Base-by-base conservation (phyloP, 2,797 vertebrate species). In the Cyprinella venusta region DNA sequence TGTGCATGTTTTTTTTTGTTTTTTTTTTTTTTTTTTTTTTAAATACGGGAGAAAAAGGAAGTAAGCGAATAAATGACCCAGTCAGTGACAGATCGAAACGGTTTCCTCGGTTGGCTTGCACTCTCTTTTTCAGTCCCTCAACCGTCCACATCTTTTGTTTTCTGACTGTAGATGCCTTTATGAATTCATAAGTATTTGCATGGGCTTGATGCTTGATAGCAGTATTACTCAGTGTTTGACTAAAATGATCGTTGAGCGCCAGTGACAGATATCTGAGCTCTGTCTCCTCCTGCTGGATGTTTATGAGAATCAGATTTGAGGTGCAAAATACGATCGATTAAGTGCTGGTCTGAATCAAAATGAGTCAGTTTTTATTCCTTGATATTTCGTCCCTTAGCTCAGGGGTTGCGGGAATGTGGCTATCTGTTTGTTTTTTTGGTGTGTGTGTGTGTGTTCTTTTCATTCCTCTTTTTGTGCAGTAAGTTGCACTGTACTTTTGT, bases 351-450 rank as follows among this genome's bases (percentile, higher is more conserved):
- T 79, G 68, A 87, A 88, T 87, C 86, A 86, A 87, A 86, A 89
- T 84, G 88, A 91, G 90, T 89, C 88, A 85, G 84, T 89, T 75
- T 69, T 76, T 71, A 80, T 83, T 82, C 65, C 82, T 52, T 70
- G 33, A 85, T 83, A 7, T 84, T 59, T 38, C 16, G 13, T 92
- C 85, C 90, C 91, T 93, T 93, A 93, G 91, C 94, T 95, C 94
- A 95, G 94, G 88, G 94, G 93, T 94, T 94, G 92, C 88, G 91
- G 91, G 91, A 90, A 91, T 88, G 91, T 91, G 91, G 91, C 89
- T 81, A 88, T 69, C 10, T 18, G 54, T 74, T 45, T 42, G 26
- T 30, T 30, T 71, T 84, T 42, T 84, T 2, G 2, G 16, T 9
- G 71, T 89, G 36, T 9, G 71, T 89, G 26, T 1, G 78, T 88